Evolutionary conservation across 2,888 invertebrate genomes (phyloP), one percentile per base, ranked within the genome.

Genomic region (Ophion ellenae): DNA sequence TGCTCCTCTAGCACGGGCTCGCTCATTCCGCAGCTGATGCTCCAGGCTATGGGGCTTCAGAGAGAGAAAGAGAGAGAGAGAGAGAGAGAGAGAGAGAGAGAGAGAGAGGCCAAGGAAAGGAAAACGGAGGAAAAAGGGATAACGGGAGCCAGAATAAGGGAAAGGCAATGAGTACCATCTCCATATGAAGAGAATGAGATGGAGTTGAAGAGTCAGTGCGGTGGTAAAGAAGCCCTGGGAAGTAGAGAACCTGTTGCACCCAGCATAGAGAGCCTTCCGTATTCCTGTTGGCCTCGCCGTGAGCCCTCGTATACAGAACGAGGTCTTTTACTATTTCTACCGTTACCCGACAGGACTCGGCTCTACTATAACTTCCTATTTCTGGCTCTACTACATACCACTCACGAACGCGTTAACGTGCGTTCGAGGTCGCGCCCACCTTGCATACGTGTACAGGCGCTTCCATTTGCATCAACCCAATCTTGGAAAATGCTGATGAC

Each of bases 171-270:
- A 67, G 64, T 17, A 17, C 5, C 53, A 53, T 14, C 71, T 78
- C 53, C 17, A 66, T 66, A 59, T 47, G 45, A 28, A 61, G 59
- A 67, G 47, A 24, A 14, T 20, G 57, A 32, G 57, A 71, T 10
- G 59, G 47, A 45, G 57, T 40, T 63, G 28, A 28, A 45, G 79
- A 71, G 79, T 24, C 47, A 47, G 79, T n/a, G 40, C 63, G 47
- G n/a, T 32, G 53, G 36, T 32, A 76, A 64, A 66, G 63, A 57
- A 74, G 20, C 7, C 20, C 36, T 40, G 74, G 67, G 77, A 73
- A 77, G 73, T 64, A 69, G 77, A 67, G 77, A 74, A 86, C 86
- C 86, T 86, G 86, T 86, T 86, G 83, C 86, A 81, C 66, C 61
- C 14, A 53, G 59, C 53, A 40, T 57, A 76, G 66, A 32, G 67